Percentiles rank a stretch among this genome's conserved stretches.
These are phyloP conservation scores for Ormyrus thymus DNA, from an alignment of 2,888 invertebrate genomes.

Conservation along the genomic window DNA sequence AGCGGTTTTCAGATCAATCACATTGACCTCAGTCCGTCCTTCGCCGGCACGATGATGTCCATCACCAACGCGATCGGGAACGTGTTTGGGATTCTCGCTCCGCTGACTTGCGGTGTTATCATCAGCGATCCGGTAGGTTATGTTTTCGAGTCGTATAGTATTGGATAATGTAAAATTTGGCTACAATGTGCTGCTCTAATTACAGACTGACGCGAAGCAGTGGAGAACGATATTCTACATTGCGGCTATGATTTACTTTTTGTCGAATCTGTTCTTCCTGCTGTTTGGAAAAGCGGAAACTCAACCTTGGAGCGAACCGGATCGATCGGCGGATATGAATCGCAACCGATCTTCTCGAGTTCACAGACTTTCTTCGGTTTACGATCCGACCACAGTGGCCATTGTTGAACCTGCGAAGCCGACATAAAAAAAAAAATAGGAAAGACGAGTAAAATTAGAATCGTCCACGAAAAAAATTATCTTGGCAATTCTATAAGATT, in stretches of 20 bases:
- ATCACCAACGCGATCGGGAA: conserved; percentile 75
- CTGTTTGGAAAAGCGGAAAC: conserved; percentile 79
- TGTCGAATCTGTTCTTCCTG: conserved; percentile 79
- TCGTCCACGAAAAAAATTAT: too few species aligned
- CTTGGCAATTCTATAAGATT: too few species aligned
- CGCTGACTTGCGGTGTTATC: conserved; percentile 71
- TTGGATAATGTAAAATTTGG: neutral
- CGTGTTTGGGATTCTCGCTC: conserved; percentile 73
- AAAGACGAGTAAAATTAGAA: too few species aligned
- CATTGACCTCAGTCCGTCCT: conserved; percentile 76
- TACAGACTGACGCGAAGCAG: conserved; percentile 76
- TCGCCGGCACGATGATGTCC: conserved; percentile 76
- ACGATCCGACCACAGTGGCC: too few species aligned
- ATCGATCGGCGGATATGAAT: too few species aligned
- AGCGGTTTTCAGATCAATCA: conserved; percentile 75
- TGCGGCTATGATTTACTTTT: conserved; percentile 78
- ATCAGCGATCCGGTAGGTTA: conserved; percentile 66
- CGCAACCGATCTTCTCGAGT: too few species aligned
- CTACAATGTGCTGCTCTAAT: neutral
- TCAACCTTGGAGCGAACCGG: conserved; percentile 79
- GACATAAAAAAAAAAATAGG: too few species aligned
- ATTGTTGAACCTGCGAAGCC: too few species aligned
- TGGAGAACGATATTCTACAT: conserved; percentile 82
- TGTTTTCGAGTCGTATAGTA: neutral
- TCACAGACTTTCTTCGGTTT: too few species aligned